Percentiles rank a stretch among this genome's conserved stretches.
Evolutionary conservation across 2,888 invertebrate genomes (phyloP).

Genomic region (Ischnura elegans): DNA sequence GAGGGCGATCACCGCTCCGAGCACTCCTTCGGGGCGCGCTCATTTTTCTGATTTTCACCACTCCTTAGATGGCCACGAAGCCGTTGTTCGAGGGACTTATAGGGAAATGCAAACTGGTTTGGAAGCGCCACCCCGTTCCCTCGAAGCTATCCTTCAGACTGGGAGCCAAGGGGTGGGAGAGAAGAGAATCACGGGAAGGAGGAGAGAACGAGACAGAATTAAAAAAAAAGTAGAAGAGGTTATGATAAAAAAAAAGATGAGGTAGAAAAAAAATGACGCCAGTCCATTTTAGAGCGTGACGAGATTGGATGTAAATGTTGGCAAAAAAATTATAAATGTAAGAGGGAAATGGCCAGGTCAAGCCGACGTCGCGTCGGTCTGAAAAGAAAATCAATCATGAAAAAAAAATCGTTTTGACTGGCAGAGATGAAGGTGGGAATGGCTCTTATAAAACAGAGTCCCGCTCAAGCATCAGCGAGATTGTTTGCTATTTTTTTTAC

Average conservation of each 20-base stretch:
- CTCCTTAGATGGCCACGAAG: background rate
- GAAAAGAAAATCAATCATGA: background rate
- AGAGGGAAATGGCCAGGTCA: background rate
- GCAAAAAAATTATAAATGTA: background rate
- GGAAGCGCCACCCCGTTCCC: background rate
- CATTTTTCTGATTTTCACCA: slow-evolving; percentile 47
- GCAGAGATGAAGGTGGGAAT: background rate
- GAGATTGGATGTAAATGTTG: background rate
- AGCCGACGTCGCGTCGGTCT: background rate
- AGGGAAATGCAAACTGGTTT: slow-evolving; percentile 41
- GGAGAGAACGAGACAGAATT: background rate
- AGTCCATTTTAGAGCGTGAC: background rate
- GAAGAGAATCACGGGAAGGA: background rate
- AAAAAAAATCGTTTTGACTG: background rate
- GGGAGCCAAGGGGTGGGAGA: background rate
- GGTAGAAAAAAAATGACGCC: no score
- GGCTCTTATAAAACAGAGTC: background rate
- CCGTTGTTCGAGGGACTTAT: slow-evolving; percentile 20
- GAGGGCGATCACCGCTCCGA: background rate
- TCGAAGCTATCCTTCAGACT: background rate
- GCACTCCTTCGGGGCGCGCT: background rate
- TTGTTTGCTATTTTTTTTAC: background rate
- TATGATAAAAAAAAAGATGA: no score
- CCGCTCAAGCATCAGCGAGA: background rate
- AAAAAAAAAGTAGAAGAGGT: no score